Evolutionary conservation across 1,140 invertebrate genomes (phyloP), one percentile per base, ranked within the genome.

Genomic region (Drosophila arizonae): DNA sequence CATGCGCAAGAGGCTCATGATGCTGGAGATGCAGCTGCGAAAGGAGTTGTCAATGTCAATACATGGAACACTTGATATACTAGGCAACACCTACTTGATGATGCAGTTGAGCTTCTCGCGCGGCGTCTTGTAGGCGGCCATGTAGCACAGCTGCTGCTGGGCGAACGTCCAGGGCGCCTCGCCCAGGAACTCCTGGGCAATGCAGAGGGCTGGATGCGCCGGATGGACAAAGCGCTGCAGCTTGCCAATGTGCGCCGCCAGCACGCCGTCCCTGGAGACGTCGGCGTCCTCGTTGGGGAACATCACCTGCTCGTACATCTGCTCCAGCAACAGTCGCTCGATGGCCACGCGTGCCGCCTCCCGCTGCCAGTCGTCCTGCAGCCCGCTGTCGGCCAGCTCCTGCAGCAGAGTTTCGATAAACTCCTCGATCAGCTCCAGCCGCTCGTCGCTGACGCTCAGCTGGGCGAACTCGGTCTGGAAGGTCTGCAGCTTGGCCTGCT

Each of bases 121-220:
- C 1, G 98, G 97, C 36, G 98, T 98, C 92, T 98, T 97, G 92
- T 98, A 99, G 4, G 97, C 97, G 76, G 97, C 96, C 85, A 99
- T 96, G 76, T 97, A 95, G 55, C 95, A 93, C n/a, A 99, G 94
- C 92, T 98, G 97, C 48, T 96, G 95, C 92, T 99, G 98, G 43
- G 98, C 98, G 77, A 97, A 97, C n/a, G 97, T 95, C 98, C 97
- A 99, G 1, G 98, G 98, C 91, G 96, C 98, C 84, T 99, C 98
- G 80, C 96, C 95, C 89, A 96, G 94, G 92, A 96, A 97, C 85
- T 94, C 94, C 86, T 95, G 95, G 21, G 96, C 95, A 82, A 97
- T 97, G 77, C 95, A 93, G 36, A 98, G 92, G 91, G 97, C 95
- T 85, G 96, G 95, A 90, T 97, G 96, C 56, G 95, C 94, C 6